These are phyloP conservation scores for Stomorhina lunata DNA, from an alignment of 2,888 invertebrate genomes.

Conservation along the genomic window DNA sequence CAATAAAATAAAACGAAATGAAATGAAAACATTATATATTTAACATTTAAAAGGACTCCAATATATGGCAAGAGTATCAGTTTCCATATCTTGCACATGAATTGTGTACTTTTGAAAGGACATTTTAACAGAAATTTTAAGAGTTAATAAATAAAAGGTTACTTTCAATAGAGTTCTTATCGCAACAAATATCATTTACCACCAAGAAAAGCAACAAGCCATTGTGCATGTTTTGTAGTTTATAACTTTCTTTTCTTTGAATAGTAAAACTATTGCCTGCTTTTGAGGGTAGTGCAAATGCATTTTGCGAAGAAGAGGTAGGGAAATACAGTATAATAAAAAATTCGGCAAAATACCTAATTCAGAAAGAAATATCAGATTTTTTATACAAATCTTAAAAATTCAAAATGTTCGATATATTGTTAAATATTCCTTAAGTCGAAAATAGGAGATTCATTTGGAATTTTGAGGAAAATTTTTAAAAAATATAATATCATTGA, in stretches of 20 bases:
- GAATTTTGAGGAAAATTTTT: too few species aligned
- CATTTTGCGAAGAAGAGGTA: background rate
- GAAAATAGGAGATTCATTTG: too few species aligned
- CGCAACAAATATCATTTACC: background rate
- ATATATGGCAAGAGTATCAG: too few species aligned
- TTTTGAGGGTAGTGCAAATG: background rate
- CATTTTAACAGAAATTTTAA: conserved; percentile 3
- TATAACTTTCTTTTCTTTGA: background rate
- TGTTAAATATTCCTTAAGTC: too few species aligned
- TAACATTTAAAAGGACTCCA: conserved; percentile 3
- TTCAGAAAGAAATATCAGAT: too few species aligned
- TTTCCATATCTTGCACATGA: too few species aligned
- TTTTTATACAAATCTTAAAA: too few species aligned
- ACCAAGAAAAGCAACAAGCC: conserved; percentile 8
- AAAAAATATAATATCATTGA: too few species aligned
- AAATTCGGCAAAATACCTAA: too few species aligned
- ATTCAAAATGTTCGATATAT: too few species aligned
- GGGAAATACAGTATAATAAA: background rate
- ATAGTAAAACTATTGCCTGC: too few species aligned
- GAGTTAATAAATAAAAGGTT: conserved; percentile 12
- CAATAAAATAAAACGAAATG: conserved; percentile 20
- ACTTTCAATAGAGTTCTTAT: background rate
- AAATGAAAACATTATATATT: conserved; percentile 23
- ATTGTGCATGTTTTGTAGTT: background rate
- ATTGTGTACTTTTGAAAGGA: conserved; percentile 1